Evolutionary conservation across 2,797 vertebrate genomes (phyloP).

Genomic region (Muscicapa striata): DNA sequence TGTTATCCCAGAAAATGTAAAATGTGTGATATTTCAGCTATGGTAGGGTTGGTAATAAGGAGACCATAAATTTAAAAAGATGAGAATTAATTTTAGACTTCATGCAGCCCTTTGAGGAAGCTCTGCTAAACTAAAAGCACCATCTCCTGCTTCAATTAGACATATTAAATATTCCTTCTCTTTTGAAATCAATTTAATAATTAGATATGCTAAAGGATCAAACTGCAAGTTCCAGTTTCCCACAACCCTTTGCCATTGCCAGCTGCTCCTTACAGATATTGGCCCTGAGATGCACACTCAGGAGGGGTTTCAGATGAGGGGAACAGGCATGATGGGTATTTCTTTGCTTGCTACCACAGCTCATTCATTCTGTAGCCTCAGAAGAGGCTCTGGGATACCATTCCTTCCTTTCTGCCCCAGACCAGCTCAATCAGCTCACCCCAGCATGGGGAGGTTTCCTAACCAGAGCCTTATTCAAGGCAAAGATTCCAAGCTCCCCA

Average conservation of each 20-base stretch:
- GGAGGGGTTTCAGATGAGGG: background rate
- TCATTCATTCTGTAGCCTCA: background rate
- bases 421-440: background rate
- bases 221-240: background rate
- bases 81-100: background rate
- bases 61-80: background rate
- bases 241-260: background rate
- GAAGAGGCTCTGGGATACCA: background rate
- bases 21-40: constrained; percentile 20
- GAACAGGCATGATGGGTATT: background rate
- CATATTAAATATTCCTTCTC: background rate
- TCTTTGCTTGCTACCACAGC: background rate
- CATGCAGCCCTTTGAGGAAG: background rate
- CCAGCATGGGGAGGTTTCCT: background rate
- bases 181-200: background rate
- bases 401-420: background rate
- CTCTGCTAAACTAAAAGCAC: background rate
- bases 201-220: background rate
- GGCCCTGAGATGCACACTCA: background rate
- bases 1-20: background rate
- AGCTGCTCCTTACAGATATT: background rate
- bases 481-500: background rate
- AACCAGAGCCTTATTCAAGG: background rate
- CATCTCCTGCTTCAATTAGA: background rate
- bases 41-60: background rate